Conservation (phyloP, 2,113 vertebrate species). For the Hystrix cristata region DNA sequence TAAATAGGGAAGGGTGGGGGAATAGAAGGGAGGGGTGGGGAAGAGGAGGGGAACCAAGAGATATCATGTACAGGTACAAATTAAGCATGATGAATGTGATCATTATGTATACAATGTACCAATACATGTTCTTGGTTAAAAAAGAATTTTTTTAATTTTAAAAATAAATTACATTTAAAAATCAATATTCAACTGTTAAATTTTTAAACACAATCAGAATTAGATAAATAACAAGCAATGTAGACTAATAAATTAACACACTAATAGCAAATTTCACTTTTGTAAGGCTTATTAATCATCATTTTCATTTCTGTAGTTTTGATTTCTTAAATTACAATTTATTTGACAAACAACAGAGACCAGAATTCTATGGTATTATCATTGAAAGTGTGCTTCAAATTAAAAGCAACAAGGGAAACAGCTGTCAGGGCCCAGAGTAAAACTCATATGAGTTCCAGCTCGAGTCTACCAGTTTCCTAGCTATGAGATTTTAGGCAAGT, state of each 20-base stretch:
- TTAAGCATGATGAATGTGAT: too few relatives aligned
- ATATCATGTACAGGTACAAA: too few relatives aligned
- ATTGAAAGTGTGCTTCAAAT: constrained; percentile 24
- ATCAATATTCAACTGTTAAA: too few relatives aligned
- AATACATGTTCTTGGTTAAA: too few relatives aligned
- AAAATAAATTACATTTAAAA: too few relatives aligned
- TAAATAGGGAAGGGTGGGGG: too few relatives aligned
- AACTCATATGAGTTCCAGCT: background rate
- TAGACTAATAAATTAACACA: background rate
- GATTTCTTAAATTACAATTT: constrained; percentile 48
- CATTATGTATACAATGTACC: too few relatives aligned
- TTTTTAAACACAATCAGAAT: constrained; percentile 12
- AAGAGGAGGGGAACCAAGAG: too few relatives aligned
- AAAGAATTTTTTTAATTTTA: too few relatives aligned
- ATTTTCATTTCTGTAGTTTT: constrained; percentile 23
- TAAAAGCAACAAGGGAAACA: background rate
- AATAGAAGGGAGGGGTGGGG: too few relatives aligned
- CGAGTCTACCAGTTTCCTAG: background rate
- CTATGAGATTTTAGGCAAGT: background rate
- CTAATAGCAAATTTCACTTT: background rate
- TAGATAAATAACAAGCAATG: constrained; percentile 4
- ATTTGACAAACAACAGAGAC: constrained; percentile 21
- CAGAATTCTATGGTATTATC: background rate
- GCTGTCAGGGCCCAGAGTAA: background rate
- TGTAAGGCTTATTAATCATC: background rate